A percentile compares a stretch with the other conserved stretches of the same genome.
phyloP scores from a whole-genome alignment of 2,113 vertebrate genomes.

The Etheostoma cragini region DNA sequence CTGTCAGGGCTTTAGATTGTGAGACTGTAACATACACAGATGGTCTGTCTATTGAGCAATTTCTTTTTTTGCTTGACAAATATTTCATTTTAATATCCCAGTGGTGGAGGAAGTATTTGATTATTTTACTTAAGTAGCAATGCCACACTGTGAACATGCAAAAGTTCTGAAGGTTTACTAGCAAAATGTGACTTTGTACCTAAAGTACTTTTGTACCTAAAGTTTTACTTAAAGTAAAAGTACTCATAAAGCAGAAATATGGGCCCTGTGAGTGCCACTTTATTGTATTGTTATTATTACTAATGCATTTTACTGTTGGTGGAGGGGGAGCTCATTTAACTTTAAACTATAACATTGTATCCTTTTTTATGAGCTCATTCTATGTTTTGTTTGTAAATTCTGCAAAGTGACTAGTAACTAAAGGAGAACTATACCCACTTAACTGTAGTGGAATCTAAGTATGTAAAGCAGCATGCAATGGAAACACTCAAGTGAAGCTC shows the following conservation, averaged over 20 bases:
- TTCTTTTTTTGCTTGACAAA: conserved; percentile 32
- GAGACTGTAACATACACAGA: conserved; percentile 67
- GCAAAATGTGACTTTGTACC: neutral
- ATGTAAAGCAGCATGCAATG: neutral
- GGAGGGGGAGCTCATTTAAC: neutral
- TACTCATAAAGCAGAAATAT: neutral
- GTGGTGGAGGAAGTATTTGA: conserved; percentile 1
- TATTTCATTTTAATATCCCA: conserved; percentile 23
- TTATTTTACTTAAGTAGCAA: neutral
- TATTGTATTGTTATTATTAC: neutral
- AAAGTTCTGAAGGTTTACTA: no score
- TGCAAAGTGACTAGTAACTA: neutral
- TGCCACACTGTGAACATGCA: neutral
- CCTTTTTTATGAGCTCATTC: neutral
- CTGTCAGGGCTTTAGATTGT: conserved; percentile 67
- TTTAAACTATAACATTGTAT: neutral
- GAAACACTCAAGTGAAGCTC: neutral
- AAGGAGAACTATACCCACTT: neutral
- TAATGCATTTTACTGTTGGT: no score
- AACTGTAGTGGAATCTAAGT: neutral
- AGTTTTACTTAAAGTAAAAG: neutral
- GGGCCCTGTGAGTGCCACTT: neutral
- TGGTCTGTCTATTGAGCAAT: conserved; percentile 28
- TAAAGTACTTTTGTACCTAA: neutral
- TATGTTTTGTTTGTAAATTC: neutral